These are phyloP conservation scores for Limnodromus scolopaceus DNA, from an alignment of 2,797 vertebrate genomes.

Conservation along the genomic window DNA sequence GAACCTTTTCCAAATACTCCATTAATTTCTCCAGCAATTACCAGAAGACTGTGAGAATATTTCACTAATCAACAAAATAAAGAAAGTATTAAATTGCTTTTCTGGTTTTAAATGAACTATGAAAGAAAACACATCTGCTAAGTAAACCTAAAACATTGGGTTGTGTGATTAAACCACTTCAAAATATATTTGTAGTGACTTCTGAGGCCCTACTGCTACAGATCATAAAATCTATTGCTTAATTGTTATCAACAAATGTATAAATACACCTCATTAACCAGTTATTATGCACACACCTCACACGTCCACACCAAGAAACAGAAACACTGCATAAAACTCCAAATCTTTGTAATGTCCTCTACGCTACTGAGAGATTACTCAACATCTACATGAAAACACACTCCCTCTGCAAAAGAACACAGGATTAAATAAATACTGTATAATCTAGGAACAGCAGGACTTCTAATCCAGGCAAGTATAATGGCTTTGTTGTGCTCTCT, in stretches of 20 bases:
- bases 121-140: conserved; percentile 20
- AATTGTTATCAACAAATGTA: not conserved
- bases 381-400: conserved; percentile 5
- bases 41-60: conserved; percentile 25
- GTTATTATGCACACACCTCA: not conserved
- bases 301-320: not conserved
- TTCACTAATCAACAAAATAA: conserved; percentile 36
- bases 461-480: not conserved
- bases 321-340: not conserved
- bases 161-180: not conserved
- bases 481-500: not conserved
- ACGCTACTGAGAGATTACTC: not conserved
- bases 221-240: not conserved
- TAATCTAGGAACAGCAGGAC: conserved; percentile 4
- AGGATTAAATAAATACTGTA: conserved; percentile 32
- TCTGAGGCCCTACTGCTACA: not conserved
- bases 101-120: conserved; percentile 18
- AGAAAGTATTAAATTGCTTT: not conserved
- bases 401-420: not conserved
- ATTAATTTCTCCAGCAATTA: conserved; percentile 53
- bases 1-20: conserved; percentile 44
- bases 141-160: not conserved
- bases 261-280: not conserved
- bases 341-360: not conserved
- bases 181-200: not conserved